Base-by-base conservation (phyloP, 2,888 invertebrate species). In the Caenorhabditis drosophilae region DNA sequence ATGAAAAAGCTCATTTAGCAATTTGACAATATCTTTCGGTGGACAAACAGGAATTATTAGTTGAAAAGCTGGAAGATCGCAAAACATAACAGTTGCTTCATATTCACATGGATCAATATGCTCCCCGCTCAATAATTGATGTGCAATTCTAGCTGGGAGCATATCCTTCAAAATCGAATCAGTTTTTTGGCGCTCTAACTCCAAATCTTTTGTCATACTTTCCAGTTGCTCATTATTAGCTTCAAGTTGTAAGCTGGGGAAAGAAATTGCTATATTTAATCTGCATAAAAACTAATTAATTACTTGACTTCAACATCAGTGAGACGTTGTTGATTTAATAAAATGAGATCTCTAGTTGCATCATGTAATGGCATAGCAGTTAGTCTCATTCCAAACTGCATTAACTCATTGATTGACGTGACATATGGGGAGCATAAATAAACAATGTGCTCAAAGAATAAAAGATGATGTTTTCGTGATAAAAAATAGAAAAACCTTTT, bases 1-100 rank as follows among this genome's bases (percentile, higher is more conserved):
- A 11, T 80, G 80, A 76, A 85, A 85, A 18, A 85, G 76, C 27
- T 81, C 81, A 67, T 86, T 85, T 22, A 85, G 76, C 52, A 85
- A 76, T 48, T 73, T 69, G 1, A 85, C 84, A 16, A 85, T 76
- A 34, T 84, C 78, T 46, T 81, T 77, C 2, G 84, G 84, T 16
- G 78, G 71, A 55, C 82, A 80, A 4, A 76, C 63, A 3, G 84
- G 79, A 0, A 84, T 81, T 36, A 85, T 84, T 52, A 73, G 74
- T 44, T 84, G 84, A 64, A 84, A 85, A 18, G 76, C 80, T 22
- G 85, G 84, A 11, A 85, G 81, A 63, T 85, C 85, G 41, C 82
- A 80, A 72, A 84, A 84, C 72, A 84, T 77, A 20, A 84, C 81
- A 2, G 84, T 84, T 3, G 81, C 83, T 12, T 77, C 75, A 67